Evolutionary conservation across 2,113 vertebrate species (phyloP).

Genomic region (Axis porcinus): DNA sequence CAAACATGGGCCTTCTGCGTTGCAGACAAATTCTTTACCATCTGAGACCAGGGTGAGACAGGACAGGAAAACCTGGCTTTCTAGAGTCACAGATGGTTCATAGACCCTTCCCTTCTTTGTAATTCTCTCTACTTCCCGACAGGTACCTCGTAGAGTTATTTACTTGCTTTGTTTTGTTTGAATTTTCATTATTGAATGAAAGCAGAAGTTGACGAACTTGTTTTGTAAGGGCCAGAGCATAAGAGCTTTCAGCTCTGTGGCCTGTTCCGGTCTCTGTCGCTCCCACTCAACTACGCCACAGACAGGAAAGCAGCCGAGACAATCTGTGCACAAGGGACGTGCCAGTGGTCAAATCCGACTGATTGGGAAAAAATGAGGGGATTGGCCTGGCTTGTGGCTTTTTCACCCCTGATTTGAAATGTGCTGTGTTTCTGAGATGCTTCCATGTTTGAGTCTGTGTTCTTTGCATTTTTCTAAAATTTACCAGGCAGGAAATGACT

Average conservation of each 20-base stretch:
- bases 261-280: fast-evolving
- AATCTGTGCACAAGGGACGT: not conserved
- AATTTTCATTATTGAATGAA: not conserved
- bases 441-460: not conserved
- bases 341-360: not conserved
- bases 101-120: not conserved
- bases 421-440: not conserved
- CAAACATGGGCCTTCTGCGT: not conserved
- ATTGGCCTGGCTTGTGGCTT: not conserved
- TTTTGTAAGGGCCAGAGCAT: not conserved
- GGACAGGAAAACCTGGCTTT: not conserved
- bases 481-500: slow-evolving; percentile 26
- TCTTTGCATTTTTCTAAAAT: slow-evolving; percentile 40
- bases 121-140: not conserved
- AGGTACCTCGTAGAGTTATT: not conserved
- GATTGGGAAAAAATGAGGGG: not conserved
- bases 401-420: not conserved
- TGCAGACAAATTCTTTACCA: not conserved
- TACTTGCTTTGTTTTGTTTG: not conserved
- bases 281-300: not conserved
- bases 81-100: not conserved
- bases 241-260: not conserved
- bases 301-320: not conserved
- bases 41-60: not conserved
- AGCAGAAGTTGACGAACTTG: not conserved